Conservation (phyloP, 1,140 invertebrate species). For the Diabrotica virgifera region DNA sequence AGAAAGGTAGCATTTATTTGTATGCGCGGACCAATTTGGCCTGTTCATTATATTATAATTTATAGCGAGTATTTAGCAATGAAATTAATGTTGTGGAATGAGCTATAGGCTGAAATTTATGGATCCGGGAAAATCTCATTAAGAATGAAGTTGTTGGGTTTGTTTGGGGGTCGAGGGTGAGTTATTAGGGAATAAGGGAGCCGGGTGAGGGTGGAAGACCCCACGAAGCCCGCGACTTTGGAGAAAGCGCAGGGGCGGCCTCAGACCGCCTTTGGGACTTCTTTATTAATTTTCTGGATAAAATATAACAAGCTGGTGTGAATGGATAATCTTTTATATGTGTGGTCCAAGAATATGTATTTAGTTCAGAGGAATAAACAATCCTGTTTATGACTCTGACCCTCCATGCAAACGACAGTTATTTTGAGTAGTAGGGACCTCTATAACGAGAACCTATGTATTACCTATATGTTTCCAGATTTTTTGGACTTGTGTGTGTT, state of each 20-base stretch:
- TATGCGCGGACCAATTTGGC: conserved; percentile 38
- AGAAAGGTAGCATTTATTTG: neutral
- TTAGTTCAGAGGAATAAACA: no score
- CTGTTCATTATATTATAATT: conserved; percentile 50
- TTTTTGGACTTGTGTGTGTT: no score
- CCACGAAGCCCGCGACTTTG: conserved; percentile 18
- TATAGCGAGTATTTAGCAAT: conserved; percentile 49
- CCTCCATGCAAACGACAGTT: no score
- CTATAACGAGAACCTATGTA: no score
- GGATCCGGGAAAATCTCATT: conserved; percentile 51
- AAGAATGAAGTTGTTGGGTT: conserved; percentile 50
- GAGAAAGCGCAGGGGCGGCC: conserved; percentile 9
- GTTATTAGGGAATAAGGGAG: conserved; percentile 20
- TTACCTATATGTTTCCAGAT: no score
- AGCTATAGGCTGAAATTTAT: conserved; percentile 50
- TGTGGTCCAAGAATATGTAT: no score
- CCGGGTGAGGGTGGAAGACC: conserved; percentile 13
- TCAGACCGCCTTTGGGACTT: no score
- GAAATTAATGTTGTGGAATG: conserved; percentile 51
- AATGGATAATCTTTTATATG: no score
- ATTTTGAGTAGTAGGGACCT: no score
- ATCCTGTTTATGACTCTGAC: no score
- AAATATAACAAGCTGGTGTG: no score
- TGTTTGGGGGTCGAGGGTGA: conserved; percentile 37
- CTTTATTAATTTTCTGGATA: no score